Conservation (phyloP, 2,797 vertebrate species). For the Ctenosaura bakeri region DNA sequence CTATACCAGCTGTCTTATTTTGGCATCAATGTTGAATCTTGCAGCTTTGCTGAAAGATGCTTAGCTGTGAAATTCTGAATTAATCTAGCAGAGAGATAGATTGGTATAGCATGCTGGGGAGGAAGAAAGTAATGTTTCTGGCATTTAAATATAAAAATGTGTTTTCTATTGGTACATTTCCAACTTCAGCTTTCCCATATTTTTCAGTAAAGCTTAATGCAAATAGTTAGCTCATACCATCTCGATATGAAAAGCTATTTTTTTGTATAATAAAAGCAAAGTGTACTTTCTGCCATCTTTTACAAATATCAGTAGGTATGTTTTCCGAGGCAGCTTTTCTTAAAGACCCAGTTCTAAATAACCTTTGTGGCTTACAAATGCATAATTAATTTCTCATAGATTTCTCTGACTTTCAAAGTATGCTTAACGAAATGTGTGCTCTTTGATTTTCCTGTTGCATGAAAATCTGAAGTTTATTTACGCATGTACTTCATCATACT, state of each 20-base stretch:
- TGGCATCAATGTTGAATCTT: background rate
- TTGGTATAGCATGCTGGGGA: background rate
- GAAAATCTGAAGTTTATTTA: background rate
- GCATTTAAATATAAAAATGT: background rate
- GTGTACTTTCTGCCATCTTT: background rate
- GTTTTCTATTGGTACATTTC: background rate
- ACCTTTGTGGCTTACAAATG: background rate
- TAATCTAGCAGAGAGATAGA: background rate
- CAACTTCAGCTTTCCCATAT: background rate
- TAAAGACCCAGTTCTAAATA: background rate
- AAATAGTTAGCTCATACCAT: background rate
- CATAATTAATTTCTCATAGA: background rate
- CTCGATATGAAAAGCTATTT: background rate
- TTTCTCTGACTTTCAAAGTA: background rate
- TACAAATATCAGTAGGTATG: background rate
- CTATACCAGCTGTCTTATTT: background rate
- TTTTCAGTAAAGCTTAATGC: background rate
- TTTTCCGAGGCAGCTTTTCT: background rate
- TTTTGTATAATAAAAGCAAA: background rate
- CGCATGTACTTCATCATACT: background rate
- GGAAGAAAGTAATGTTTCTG: background rate
- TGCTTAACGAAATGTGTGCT: background rate
- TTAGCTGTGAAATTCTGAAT: background rate
- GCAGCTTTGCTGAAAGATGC: background rate
- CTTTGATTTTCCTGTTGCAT: conserved; percentile 3